These are phyloP conservation scores for Macrobrachium rosenbergii DNA, from an alignment of 1,140 invertebrate genomes.

Conservation along the genomic window DNA sequence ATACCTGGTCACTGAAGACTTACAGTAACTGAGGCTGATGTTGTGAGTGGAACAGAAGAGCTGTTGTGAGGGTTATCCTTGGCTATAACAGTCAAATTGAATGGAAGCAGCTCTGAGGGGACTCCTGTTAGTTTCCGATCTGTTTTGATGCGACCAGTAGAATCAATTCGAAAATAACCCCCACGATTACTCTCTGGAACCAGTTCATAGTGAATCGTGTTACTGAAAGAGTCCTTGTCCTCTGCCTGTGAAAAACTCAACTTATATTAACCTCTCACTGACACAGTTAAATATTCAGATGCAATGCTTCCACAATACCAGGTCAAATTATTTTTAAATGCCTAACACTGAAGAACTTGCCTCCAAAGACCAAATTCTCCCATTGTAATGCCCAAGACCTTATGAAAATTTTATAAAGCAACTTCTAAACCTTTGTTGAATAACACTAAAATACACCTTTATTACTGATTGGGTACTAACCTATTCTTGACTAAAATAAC, in stretches of 20 bases:
- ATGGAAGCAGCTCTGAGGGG: constrained; percentile 48
- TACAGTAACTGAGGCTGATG: constrained; percentile 39
- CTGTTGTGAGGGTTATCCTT: constrained; percentile 33
- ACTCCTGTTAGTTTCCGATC: constrained; percentile 41
- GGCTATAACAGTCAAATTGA: constrained; percentile 56
- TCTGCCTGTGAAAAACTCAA: constrained; percentile 35
- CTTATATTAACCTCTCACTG: not conserved
- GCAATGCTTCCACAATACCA: too few species aligned
- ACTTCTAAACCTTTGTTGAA: too few species aligned
- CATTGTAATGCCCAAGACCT: too few species aligned
- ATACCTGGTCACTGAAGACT: not conserved
- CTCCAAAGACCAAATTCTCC: too few species aligned
- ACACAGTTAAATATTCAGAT: too few species aligned
- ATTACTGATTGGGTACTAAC: too few species aligned
- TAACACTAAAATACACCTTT: too few species aligned
- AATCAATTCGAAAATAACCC: constrained; percentile 49
- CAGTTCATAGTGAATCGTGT: constrained; percentile 38
- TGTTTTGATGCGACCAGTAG: constrained; percentile 36
- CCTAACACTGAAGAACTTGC: too few species aligned
- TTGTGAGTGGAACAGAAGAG: constrained; percentile 7
- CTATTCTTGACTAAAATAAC: too few species aligned
- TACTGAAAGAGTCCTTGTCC: constrained; percentile 53
- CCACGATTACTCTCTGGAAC: constrained; percentile 61
- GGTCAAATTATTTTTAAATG: too few species aligned
- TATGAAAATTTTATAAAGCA: too few species aligned